phyloP scores from a whole-genome alignment of 2,797 vertebrate genomes.

The Acanthurus lineatus region DNA sequence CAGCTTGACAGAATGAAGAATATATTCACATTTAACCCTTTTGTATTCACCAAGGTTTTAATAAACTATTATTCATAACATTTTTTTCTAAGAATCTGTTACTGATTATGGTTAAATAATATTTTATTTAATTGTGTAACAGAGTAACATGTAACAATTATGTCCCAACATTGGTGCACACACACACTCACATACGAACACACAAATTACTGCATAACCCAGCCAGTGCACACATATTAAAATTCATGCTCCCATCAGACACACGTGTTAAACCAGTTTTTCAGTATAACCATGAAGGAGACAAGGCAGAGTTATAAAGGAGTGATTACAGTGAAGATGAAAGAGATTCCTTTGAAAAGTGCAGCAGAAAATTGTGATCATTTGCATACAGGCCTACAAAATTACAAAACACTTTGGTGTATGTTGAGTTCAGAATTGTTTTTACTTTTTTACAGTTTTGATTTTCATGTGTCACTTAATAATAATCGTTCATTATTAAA shows the following conservation, averaged over 20 bases:
- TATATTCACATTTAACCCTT: neutral
- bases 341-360: slow-evolving; percentile 4
- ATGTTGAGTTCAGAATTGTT: neutral
- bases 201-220: too few relatives aligned
- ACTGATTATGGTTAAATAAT: too few relatives aligned
- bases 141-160: too few relatives aligned
- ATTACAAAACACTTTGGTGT: neutral
- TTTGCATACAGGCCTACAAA: neutral
- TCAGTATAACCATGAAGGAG: neutral
- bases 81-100: neutral
- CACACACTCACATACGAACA: too few relatives aligned
- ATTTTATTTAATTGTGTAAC: too few relatives aligned
- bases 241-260: too few relatives aligned
- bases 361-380: neutral
- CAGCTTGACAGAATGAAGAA: too few relatives aligned
- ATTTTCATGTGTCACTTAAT: neutral
- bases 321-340: neutral
- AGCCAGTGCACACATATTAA: too few relatives aligned
- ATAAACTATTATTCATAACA: neutral
- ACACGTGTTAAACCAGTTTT: neutral
- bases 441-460: neutral
- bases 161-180: too few relatives aligned
- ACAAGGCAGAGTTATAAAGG: neutral
- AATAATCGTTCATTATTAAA: neutral
- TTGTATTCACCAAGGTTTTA: neutral